Base-by-base conservation (phyloP, 2,797 vertebrate genomes). In the Micromesistius poutassou region DNA sequence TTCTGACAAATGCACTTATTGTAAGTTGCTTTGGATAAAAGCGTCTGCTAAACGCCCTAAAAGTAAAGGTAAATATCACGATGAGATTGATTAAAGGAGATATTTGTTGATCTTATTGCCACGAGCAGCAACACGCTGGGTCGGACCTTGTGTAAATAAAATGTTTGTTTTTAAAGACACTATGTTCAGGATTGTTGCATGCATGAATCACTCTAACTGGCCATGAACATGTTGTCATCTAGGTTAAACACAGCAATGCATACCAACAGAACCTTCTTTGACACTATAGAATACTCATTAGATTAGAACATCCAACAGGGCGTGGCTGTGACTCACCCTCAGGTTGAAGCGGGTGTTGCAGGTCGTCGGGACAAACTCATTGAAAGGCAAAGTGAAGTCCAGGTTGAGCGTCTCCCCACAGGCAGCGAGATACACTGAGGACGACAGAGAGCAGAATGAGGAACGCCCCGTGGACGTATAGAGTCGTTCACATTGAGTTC, bases 341-440 rank as follows among this genome's bases (percentile, higher is more conserved):
- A 99, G 90, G 88, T 93, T 96, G 89, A 99, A 98, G 89, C 94
- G 94, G 72, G 96, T 98, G 85, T 94, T 96, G 89, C 98, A 99
- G 3, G 94, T 97, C 79, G 93, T 93, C 74, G 98, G 97, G 91
- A 99, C 96, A 89, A 98, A 99, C 86, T 99, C 97, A 78, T 93
- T 96, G 94, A 99, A 99, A 85, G 98, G 96, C 90, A 99, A 91
- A 80, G 95, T 96, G 92, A 99, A 99, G 90, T 97, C 95, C 84
- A 99, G 96, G 91, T 95, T 98, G 87, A 99, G 85, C 14, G 97
- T 99, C 94, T 99, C 97, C 72, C 98, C 98, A 79, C 98, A 99
- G 81, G 97, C 97, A 89, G 96, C 98, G 76, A 99, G 93, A 93
- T 99, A 99, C 84, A 99, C 98, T 99, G 89, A 86, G 89, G 74